Base-by-base conservation (phyloP, 2,888 invertebrate species). In the Caenorhabditis sulstoni region DNA sequence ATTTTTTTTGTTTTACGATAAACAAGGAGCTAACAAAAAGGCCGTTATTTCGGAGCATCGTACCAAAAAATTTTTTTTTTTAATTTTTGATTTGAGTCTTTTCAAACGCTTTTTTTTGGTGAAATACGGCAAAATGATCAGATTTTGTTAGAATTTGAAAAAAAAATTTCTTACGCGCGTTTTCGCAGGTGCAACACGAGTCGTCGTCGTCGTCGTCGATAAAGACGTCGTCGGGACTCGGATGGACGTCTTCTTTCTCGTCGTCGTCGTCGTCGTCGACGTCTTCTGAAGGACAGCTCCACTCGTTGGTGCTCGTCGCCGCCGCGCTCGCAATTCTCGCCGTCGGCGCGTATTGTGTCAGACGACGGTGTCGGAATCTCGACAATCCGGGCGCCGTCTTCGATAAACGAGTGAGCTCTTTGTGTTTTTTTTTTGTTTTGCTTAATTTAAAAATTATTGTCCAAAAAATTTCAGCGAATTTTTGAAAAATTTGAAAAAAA, bases 111-210 rank as follows among this genome's bases (percentile, higher is more conserved):
- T n/a, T n/a, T n/a, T n/a, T n/a, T n/a, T n/a, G n/a, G n/a, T n/a
- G n/a, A n/a, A n/a, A n/a, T n/a, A n/a, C n/a, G n/a, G n/a, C n/a
- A n/a, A n/a, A n/a, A n/a, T n/a, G n/a, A n/a, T n/a, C n/a, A n/a
- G n/a, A n/a, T n/a, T n/a, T 29, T 29, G 3, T 29, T 7, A 29
- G 7, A 29, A 29, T 5, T 29, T 5, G 7, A 29, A 29, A 29
- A 29, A 5, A 29, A 29, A 29, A 29, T 29, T 29, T 29, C 7
- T n/a, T n/a, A n/a, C 45, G 3, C 23, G 29, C 4, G 3, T 47
- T 9, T 39, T 79, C 80, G 18, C 59, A 82, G 82, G 65, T 82
- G 16, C 79, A 80, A 70, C 71, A 79, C n/a, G 82, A 82, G 61
- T 68, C 66, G 39, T 35, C 52, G 14, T 57, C 44, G 12, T 1